phyloP scores from a whole-genome alignment of 1,140 invertebrate genomes.

The Subanguina moxae region DNA sequence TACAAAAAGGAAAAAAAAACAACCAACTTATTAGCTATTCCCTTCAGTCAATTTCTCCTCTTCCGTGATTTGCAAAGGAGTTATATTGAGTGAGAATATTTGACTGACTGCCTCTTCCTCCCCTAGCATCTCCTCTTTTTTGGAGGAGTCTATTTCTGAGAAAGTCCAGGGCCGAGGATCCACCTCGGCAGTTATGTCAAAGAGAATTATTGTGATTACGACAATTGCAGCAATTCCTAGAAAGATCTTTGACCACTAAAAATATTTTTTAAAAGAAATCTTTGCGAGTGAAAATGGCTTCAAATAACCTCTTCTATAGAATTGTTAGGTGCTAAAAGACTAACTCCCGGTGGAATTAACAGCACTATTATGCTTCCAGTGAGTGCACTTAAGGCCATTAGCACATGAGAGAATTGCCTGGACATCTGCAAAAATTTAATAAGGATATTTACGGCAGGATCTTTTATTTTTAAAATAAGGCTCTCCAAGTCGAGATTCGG shows the following conservation, averaged over 20 bases:
- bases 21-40: too few species aligned
- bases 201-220: conserved; percentile 12
- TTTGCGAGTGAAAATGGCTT: neutral
- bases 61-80: conserved; percentile 23
- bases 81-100: conserved; percentile 31
- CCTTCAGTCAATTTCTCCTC: too few species aligned
- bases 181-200: conserved; percentile 15
- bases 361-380: conserved; percentile 11
- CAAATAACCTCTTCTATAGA: conserved; percentile 16
- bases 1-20: too few species aligned
- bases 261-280: neutral
- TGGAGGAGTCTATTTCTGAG: neutral
- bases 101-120: conserved; percentile 1
- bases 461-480: too few species aligned
- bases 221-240: conserved; percentile 10
- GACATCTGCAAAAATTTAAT: conserved; percentile 16
- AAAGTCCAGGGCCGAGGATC: conserved; percentile 18
- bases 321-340: conserved; percentile 14
- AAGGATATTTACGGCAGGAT: too few species aligned
- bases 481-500: too few species aligned
- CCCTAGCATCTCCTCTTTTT: neutral
- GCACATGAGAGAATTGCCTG: conserved; percentile 15
- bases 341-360: conserved; percentile 7
- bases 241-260: conserved; percentile 21
- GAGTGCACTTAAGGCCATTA: conserved; percentile 8